A percentile compares a stretch with the other conserved stretches of the same genome.
Conservation (phyloP, 2,113 vertebrate species). For the Pagrus major region DNA sequence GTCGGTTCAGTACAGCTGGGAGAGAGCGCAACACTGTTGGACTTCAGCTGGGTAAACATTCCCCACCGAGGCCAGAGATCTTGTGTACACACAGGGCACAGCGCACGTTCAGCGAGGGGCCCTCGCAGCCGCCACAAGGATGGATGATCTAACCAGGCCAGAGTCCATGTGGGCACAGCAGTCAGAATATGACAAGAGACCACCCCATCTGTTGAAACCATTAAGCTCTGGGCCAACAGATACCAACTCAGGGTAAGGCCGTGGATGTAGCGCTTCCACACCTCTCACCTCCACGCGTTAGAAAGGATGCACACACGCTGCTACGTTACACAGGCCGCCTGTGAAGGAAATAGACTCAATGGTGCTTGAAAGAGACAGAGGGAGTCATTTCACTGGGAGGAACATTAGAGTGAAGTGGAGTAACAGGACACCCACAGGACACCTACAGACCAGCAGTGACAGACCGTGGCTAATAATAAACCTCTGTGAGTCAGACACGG, state of each 20-base stretch:
- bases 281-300: neutral
- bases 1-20: constrained; percentile 58
- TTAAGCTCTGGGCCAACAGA: constrained; percentile 22
- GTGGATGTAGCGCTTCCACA: constrained; percentile 17
- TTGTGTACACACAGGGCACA: constrained; percentile 81
- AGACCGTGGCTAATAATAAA: constrained; percentile 42
- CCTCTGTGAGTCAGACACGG: constrained; percentile 28
- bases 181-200: constrained; percentile 58
- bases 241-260: neutral
- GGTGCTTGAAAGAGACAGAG: constrained; percentile 66
- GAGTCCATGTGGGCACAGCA: constrained; percentile 74
- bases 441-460: constrained; percentile 29
- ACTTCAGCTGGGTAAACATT: constrained; percentile 87
- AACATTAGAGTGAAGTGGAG: constrained; percentile 61
- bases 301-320: constrained; percentile 13
- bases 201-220: constrained; percentile 52
- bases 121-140: constrained; percentile 51
- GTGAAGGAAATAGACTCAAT: constrained; percentile 57
- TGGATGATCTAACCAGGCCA: constrained; percentile 69
- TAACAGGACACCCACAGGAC: constrained; percentile 51
- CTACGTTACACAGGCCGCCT: constrained; percentile 18
- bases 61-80: constrained; percentile 79
- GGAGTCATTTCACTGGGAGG: constrained; percentile 54
- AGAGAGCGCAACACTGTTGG: constrained; percentile 73
- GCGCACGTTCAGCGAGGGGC: constrained; percentile 68